These are phyloP conservation scores for Todiramphus chloris DNA, from an alignment of 2,113 vertebrate species.

Conservation along the genomic window DNA sequence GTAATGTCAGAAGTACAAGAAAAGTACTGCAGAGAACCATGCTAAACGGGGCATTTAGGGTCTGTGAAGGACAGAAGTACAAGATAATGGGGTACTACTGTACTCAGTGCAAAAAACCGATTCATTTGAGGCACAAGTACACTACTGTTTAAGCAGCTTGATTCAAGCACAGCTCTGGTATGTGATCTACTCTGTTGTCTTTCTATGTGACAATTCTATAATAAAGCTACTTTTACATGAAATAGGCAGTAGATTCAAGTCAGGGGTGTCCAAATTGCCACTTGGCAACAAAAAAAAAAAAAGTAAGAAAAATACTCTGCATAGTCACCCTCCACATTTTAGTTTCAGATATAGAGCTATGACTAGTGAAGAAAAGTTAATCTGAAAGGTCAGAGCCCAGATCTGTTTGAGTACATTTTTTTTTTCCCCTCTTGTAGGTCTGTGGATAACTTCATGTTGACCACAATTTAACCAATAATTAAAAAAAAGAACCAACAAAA, in stretches of 20 bases:
- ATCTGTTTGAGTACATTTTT: background rate
- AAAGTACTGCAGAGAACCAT: constrained; percentile 75
- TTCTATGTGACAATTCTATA: constrained; percentile 20
- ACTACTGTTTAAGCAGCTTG: constrained; percentile 67
- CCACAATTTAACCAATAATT: background rate
- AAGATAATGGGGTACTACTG: constrained; percentile 63
- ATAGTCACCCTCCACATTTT: background rate
- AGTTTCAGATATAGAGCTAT: background rate
- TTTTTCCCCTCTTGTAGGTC: fast-evolving
- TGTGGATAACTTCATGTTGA: background rate
- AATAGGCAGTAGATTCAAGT: constrained; percentile 47
- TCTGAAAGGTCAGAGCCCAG: background rate
- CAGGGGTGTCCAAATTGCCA: constrained; percentile 64
- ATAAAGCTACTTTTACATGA: constrained; percentile 46
- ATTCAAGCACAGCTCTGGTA: constrained; percentile 71
- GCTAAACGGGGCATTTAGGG: constrained; percentile 62
- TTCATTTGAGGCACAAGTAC: constrained; percentile 70
- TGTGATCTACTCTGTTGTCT: constrained; percentile 54
- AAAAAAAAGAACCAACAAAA: background rate
- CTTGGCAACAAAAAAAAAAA: background rate
- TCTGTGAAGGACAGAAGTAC: constrained; percentile 64
- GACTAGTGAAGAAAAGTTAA: background rate
- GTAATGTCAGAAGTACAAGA: constrained; percentile 76
- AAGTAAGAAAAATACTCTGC: background rate
- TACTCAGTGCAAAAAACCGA: constrained; percentile 69